Conservation (phyloP, 2,888 invertebrate species). For the Apamea crenata region DNA sequence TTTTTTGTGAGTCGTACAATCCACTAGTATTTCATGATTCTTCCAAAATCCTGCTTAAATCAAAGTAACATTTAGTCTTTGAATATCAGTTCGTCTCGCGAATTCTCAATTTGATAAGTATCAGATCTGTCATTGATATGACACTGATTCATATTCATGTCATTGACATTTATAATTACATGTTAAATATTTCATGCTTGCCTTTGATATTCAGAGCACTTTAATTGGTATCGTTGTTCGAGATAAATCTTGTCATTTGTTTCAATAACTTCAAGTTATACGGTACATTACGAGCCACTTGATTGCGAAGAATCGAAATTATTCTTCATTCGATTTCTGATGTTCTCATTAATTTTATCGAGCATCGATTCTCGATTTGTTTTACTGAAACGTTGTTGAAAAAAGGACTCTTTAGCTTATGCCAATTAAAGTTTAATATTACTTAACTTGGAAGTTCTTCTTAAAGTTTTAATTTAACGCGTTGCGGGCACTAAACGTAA, state of each 20-base stretch:
- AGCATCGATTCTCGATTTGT: slow-evolving; percentile 37
- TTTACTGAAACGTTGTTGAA: background rate
- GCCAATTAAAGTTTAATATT: background rate
- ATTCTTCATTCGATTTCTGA: slow-evolving; percentile 72
- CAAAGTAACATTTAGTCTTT: background rate
- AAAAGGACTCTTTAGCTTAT: background rate
- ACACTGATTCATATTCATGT: slow-evolving; percentile 14
- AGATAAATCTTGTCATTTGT: slow-evolving; percentile 72
- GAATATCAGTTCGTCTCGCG: slow-evolving; percentile 5
- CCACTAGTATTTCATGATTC: background rate
- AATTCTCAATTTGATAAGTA: slow-evolving; percentile 9
- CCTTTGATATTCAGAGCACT: slow-evolving; percentile 55
- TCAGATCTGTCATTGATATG: slow-evolving; percentile 30
- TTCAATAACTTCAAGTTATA: slow-evolving; percentile 71
- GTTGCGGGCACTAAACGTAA: background rate
- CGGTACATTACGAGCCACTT: slow-evolving; percentile 67
- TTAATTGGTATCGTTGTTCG: slow-evolving; percentile 62
- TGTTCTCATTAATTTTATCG: slow-evolving; percentile 63
- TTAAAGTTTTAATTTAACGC: background rate
- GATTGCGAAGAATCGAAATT: slow-evolving; percentile 72
- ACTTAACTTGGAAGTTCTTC: background rate
- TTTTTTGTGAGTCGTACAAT: background rate
- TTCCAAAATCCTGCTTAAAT: too few relatives aligned
- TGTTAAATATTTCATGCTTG: slow-evolving; percentile 26
- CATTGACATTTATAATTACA: slow-evolving; percentile 37